These are phyloP conservation scores for Tetragnatha montana DNA, from an alignment of 2,888 invertebrate species.

Conservation along the genomic window DNA sequence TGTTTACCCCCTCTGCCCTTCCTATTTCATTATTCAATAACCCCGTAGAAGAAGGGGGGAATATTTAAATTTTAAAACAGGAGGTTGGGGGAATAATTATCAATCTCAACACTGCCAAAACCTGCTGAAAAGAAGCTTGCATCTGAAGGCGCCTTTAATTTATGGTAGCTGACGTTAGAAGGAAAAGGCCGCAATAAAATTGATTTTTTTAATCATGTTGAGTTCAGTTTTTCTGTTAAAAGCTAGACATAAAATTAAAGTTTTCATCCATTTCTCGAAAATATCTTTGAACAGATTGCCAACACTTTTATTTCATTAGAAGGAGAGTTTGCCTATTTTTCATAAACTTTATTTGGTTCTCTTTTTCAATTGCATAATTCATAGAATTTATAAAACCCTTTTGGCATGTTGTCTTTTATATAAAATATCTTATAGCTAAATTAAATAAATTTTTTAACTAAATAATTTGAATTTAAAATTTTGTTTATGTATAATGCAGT, in stretches of 20 bases:
- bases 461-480: too few relatives aligned
- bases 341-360: too few relatives aligned
- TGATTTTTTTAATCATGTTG: not conserved
- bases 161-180: constrained; percentile 1
- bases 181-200: not conserved
- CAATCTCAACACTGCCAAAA: constrained; percentile 12
- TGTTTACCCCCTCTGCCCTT: constrained; percentile 6
- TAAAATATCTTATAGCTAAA: too few relatives aligned
- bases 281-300: not conserved
- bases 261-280: not conserved
- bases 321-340: too few relatives aligned
- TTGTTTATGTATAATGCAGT: too few relatives aligned
- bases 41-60: not conserved
- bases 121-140: constrained; percentile 10
- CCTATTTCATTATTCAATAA: constrained; percentile 36
- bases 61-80: constrained; percentile 49
- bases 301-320: too few relatives aligned
- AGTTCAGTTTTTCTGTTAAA: not conserved
- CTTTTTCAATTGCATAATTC: too few relatives aligned
- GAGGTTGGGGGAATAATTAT: constrained; percentile 30
- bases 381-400: too few relatives aligned
- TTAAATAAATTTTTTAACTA: too few relatives aligned
- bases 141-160: constrained; percentile 1
- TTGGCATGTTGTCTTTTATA: too few relatives aligned
- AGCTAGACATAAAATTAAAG: not conserved